Conservation (phyloP, 2,888 invertebrate species). For the Caenorhabditis sp. region DNA sequence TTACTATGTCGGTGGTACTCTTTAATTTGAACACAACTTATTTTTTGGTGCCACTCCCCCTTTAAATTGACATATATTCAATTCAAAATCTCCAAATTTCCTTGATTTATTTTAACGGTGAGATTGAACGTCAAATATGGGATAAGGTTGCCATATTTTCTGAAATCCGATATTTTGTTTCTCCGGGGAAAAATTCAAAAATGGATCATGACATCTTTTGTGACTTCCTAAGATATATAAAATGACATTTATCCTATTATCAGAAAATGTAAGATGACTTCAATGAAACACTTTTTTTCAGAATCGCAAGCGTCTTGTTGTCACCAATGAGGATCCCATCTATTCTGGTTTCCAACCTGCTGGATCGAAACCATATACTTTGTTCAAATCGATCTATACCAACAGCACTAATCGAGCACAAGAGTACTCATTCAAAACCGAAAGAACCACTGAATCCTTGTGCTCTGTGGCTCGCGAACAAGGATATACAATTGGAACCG, state of each 20-base stretch:
- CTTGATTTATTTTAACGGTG: too few species aligned
- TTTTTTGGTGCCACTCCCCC: too few species aligned
- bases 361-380: constrained; percentile 69
- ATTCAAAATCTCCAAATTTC: too few species aligned
- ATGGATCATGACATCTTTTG: too few species aligned
- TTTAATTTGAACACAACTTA: too few species aligned
- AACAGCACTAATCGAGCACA: constrained; percentile 70
- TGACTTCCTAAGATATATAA: too few species aligned
- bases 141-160: too few species aligned
- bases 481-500: constrained; percentile 72
- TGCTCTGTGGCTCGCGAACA: constrained; percentile 68
- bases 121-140: too few species aligned
- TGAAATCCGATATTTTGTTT: too few species aligned
- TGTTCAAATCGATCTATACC: constrained; percentile 71
- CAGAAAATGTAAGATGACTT: background rate
- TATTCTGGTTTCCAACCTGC: constrained; percentile 66
- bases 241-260: background rate
- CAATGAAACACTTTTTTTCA: constrained; percentile 58
- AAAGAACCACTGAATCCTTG: constrained; percentile 69
- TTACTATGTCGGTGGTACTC: too few species aligned
- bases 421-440: constrained; percentile 71
- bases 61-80: too few species aligned
- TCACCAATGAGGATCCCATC: constrained; percentile 68
- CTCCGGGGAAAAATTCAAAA: too few species aligned
- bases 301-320: constrained; percentile 64